Conservation (phyloP, 2,113 vertebrate genomes). For the Sinocyclocheilus grahami region DNA sequence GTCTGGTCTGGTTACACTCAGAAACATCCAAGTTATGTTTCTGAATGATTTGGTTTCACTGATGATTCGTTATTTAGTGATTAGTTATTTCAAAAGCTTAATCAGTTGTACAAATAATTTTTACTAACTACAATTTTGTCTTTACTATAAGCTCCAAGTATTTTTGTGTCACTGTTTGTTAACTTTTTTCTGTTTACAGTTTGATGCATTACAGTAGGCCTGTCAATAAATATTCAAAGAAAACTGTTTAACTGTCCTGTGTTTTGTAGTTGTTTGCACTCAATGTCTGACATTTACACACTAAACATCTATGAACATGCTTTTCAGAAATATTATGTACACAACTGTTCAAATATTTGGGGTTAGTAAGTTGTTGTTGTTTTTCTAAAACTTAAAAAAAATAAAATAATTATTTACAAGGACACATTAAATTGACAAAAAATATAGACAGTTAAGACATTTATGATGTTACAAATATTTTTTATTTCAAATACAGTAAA, state of each 20-base stretch:
- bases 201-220: conserved; percentile 47
- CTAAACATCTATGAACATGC: not conserved
- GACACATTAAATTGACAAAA: too few species aligned
- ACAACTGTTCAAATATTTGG: not conserved
- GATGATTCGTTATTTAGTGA: not conserved
- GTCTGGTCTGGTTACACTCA: not conserved
- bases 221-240: conserved; percentile 33
- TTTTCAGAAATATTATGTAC: not conserved
- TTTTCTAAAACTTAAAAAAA: too few species aligned
- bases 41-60: not conserved
- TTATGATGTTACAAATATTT: not conserved
- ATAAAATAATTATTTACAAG: not conserved
- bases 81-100: not conserved
- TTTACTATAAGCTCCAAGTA: not conserved
- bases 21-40: not conserved
- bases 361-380: too few species aligned
- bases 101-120: not conserved
- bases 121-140: too few species aligned
- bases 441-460: too few species aligned
- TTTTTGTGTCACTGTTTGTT: conserved; percentile 20
- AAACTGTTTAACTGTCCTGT: not conserved
- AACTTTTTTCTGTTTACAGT: conserved; percentile 48
- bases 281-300: not conserved
- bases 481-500: not conserved
- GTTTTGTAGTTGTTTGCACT: not conserved